Conservation (phyloP, 2,888 invertebrate species). For the Hypselothyrea guttata region DNA sequence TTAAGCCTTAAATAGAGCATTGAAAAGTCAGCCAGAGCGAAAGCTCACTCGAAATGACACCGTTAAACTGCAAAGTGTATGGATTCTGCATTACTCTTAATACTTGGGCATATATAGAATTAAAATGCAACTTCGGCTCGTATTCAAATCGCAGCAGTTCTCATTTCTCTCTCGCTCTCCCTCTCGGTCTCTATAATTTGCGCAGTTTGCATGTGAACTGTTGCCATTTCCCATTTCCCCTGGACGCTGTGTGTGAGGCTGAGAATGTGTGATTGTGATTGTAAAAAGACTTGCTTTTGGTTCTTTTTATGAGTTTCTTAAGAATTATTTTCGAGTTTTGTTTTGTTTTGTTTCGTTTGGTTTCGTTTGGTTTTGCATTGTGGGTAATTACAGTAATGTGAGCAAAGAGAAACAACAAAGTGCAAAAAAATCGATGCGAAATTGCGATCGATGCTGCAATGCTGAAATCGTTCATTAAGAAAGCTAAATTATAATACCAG, state of each 20-base stretch:
- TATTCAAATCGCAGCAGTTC: conserved; percentile 61
- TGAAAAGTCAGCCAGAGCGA: too few species aligned
- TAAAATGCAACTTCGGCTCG: conserved; percentile 29
- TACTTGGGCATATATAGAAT: conserved; percentile 5
- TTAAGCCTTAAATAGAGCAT: too few species aligned
- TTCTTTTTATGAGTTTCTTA: conserved; percentile 67
- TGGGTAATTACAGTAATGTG: conserved; percentile 79
- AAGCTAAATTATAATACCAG: conserved; percentile 37
- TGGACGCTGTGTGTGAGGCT: conserved; percentile 50
- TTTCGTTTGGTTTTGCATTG: conserved; percentile 50
- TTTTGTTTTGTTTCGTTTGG: conserved; percentile 15
- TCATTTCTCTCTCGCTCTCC: conserved; percentile 14
- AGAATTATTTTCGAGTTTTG: conserved; percentile 49
- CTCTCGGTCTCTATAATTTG: conserved; percentile 27
- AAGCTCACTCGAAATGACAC: too few species aligned
- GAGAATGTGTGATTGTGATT: conserved; percentile 70
- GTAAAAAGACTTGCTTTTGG: conserved; percentile 70
- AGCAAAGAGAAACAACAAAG: conserved; percentile 31
- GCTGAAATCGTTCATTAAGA: conserved; percentile 61
- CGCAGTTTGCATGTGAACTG: conserved; percentile 22
- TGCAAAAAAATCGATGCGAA: conserved; percentile 5
- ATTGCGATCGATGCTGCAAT: conserved; percentile 41
- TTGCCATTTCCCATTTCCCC: background rate
- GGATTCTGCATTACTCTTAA: background rate
- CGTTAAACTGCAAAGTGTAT: background rate